Base-by-base conservation (phyloP, 2,797 vertebrate species). In the Zalophus californianus region DNA sequence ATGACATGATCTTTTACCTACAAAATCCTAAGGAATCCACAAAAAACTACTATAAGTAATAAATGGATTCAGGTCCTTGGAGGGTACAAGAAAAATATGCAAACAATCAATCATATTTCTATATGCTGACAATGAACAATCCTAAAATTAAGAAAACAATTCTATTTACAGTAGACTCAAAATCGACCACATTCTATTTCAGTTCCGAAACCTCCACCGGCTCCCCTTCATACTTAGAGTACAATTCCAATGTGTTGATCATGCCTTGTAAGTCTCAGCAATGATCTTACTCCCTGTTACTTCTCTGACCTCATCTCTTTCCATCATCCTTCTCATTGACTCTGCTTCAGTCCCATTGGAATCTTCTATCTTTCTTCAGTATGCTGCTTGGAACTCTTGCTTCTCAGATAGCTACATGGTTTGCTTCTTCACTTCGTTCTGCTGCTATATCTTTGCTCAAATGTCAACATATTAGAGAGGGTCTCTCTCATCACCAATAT, bases 141-240 rank as follows among this genome's bases (percentile, higher is more conserved):
- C 23, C 21, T 73, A 52, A 91, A 91, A 91, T 64, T 68, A 91
- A 80, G 89, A 90, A 92, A 78, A 79, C 41, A 88, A 9, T 80
- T 87, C 14, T 13, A 68, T 68, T 68, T 80, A 86, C 8, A 84
- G 9, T 75, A 64, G 50, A 44, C 58, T 80, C 12, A 94, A 32
- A 52, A 68, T 87, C 15, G 2, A 77, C 25, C 44, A 16, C 11
- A 56, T 62, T 7, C 12, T 29, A 50, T 83, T 92, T 95, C 35
- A 25, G 11, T 90, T 94, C 38, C 52, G 68, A 97, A 90, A 72
- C 4, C 44, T 84, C 16, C 38, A 58, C 2, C 35, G 21, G n/a
- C 73, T 92, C 73, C 29, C 14, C 60, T 91, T 89, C 15, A 70
- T 77, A 80, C 14, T 85, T 75, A 32, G 44, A n/a, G 25, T 87